Base-by-base conservation (phyloP, 35 echinoderm and acorn worm species). In the Heliocidaris erythrogramma region DNA sequence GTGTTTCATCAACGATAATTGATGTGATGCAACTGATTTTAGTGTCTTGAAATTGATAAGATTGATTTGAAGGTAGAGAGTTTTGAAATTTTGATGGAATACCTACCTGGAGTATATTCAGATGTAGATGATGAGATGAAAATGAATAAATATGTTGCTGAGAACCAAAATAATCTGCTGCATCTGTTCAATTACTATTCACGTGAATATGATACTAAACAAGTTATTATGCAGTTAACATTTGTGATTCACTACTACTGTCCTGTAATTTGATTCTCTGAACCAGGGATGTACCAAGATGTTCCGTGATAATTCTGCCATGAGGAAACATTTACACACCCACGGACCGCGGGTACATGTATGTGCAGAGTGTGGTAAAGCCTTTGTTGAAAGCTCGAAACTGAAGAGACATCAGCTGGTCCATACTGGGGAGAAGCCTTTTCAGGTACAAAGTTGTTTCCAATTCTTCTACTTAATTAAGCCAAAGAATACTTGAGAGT, bases 221-320 rank as follows among this genome's bases (percentile, higher is more conserved):
- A 69, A 21, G 60, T 69, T n/a, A 78, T 5, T 0, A 18, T 78
- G 21, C 27, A 71, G 5, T 24, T 71, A 2, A 56, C 24, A 78
- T 78, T 78, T 78, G 18, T 78, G 21, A 78, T 78, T 78, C 21
- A 7, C 17, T 24, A n/a, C 18, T 78, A n/a, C 65, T 78, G 4
- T 78, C 21, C 0, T 78, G 65, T 78, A 78, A 78, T 78, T 78
- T n/a, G 11, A 27, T 78, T 21, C 21, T 78, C 65, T 89, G 31
- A 89, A 86, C 50, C 94, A 99, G 98, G 98, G 98, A 49, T 99
- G 98, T 94, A 97, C 95, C 9, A 99, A 97, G 85, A 99, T 99
- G 98, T 99, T 99, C 87, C 94, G 98, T 85, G 98, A 99, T 89
- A 99, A 99, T 86, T 99, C 98, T 48, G 98, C 98, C n/a, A 99